Conservation (phyloP, 2,888 invertebrate genomes). For the Watsonalla cultraria region DNA sequence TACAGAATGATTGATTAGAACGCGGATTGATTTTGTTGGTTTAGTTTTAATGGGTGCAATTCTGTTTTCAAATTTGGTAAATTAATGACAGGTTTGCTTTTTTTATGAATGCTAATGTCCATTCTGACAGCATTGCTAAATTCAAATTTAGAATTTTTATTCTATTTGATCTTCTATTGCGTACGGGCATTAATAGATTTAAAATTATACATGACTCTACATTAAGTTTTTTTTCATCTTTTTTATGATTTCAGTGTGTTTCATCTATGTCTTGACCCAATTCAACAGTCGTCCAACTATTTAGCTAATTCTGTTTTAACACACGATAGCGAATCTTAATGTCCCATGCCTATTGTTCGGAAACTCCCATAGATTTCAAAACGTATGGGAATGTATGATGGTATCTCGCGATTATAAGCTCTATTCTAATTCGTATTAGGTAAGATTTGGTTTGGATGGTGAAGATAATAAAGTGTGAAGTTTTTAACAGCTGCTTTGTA, state of each 20-base stretch:
- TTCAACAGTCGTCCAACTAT: no score
- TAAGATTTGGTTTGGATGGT: conserved; percentile 1
- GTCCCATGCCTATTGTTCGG: conserved; percentile 23
- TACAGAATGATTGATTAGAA: background rate
- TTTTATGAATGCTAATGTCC: background rate
- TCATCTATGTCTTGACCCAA: no score
- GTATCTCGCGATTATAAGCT: conserved; percentile 18
- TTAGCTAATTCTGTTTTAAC: background rate
- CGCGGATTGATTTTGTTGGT: background rate
- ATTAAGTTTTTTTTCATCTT: no score
- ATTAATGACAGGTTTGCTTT: background rate
- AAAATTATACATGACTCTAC: no score
- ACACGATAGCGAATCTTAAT: conserved; percentile 2
- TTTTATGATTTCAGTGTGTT: no score
- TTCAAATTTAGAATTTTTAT: no score
- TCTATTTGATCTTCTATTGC: no score
- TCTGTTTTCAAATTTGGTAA: background rate
- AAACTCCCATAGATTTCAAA: conserved; percentile 30
- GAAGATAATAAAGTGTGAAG: background rate
- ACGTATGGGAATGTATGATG: conserved; percentile 22
- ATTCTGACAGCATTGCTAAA: no score
- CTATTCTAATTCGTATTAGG: conserved; percentile 10
- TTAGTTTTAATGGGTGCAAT: background rate
- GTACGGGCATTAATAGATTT: no score
- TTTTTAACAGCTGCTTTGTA: background rate